Evolutionary conservation across 1,140 invertebrate species (phyloP).

Genomic region (Leptinotarsa defecta): DNA sequence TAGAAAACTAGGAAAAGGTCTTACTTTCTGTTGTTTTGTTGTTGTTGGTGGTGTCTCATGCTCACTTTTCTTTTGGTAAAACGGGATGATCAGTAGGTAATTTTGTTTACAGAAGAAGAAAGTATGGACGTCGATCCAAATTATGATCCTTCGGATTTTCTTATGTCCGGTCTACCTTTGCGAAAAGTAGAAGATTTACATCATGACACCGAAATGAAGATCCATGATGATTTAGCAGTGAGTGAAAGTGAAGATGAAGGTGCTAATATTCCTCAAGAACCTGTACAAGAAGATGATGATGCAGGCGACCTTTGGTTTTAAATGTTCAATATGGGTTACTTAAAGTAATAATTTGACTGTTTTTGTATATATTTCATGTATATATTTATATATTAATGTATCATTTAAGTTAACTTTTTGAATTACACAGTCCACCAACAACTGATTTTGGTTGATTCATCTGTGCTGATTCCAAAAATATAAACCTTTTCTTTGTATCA

Average conservation of each 20-base stretch:
- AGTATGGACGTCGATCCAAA: conserved; percentile 81
- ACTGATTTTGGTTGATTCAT: too few relatives aligned
- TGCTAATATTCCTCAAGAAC: conserved; percentile 31
- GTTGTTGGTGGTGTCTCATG: neutral
- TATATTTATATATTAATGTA: neutral
- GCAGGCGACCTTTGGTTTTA: conserved; percentile 51
- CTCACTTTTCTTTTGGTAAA: neutral
- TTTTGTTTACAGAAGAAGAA: conserved; percentile 62
- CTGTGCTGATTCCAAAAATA: too few relatives aligned
- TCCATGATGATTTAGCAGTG: conserved; percentile 76
- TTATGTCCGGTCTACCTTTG: conserved; percentile 64
- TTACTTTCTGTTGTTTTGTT: conserved; percentile 17
- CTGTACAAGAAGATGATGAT: conserved; percentile 46
- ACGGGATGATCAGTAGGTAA: neutral
- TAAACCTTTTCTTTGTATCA: too few relatives aligned
- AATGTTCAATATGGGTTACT: neutral
- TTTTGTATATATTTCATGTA: neutral
- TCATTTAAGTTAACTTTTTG: neutral
- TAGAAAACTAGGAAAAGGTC: neutral
- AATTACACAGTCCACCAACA: too few relatives aligned
- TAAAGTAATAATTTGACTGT: neutral
- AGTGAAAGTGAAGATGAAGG: conserved; percentile 79
- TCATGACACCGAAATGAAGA: conserved; percentile 52
- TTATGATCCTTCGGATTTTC: conserved; percentile 85
- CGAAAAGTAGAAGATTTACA: conserved; percentile 44